Percentiles rank a stretch among this genome's conserved stretches.
phyloP scores from a whole-genome alignment of 2,797 vertebrate species.

The Crocodylus rhombifer region DNA sequence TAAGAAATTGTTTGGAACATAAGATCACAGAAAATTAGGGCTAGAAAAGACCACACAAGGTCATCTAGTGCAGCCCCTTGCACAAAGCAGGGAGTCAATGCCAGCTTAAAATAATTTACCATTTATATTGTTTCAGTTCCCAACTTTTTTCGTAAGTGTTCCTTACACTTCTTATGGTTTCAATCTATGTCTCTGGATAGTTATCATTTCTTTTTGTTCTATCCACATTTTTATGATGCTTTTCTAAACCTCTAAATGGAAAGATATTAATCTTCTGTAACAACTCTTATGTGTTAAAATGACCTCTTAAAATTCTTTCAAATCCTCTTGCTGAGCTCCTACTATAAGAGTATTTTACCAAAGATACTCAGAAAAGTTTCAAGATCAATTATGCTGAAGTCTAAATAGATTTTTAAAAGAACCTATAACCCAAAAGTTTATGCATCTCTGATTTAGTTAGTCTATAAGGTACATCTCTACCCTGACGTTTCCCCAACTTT shows the following conservation, averaged over 20 bases:
- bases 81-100: no score
- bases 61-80: no score
- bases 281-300: constrained; percentile 18
- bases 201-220: neutral
- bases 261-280: neutral
- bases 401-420: neutral
- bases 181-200: neutral
- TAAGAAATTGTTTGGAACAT: neutral
- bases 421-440: neutral
- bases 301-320: neutral
- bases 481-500: neutral
- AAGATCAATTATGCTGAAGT: neutral
- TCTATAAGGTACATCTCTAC: no score
- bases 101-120: neutral
- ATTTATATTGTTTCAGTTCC: neutral
- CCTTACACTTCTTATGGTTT: neutral
- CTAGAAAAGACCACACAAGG: no score
- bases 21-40: no score
- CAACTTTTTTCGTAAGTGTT: neutral
- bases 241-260: neutral
- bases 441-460: no score
- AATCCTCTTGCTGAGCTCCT: neutral
- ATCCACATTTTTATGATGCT: neutral
- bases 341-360: neutral
- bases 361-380: constrained; percentile 3